Conservation (phyloP, 2,888 invertebrate genomes). For the Acleris literana region DNA sequence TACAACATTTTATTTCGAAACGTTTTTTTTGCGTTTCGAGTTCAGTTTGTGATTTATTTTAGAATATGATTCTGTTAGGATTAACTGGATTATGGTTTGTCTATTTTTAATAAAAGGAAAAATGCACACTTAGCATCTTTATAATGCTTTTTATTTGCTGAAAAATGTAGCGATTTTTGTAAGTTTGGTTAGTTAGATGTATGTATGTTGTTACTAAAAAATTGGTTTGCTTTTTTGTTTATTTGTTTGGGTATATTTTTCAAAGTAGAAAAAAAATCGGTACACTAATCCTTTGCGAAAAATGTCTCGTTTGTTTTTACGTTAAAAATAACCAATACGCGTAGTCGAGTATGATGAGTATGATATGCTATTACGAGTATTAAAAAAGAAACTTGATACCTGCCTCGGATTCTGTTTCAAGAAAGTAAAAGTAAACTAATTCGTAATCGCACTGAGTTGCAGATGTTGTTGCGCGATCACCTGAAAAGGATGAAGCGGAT, state of each 20-base stretch:
- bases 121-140: neutral
- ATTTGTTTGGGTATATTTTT: no score
- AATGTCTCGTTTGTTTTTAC: no score
- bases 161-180: no score
- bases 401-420: neutral
- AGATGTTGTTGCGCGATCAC: conserved; percentile 48
- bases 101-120: neutral
- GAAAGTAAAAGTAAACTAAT: conserved; percentile 19
- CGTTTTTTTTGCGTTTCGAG: neutral
- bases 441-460: conserved; percentile 29
- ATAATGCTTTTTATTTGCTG: no score
- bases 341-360: no score
- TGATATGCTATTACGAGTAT: no score
- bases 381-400: neutral
- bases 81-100: conserved; percentile 9
- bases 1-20: neutral
- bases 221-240: no score
- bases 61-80: conserved; percentile 9
- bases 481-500: conserved; percentile 49
- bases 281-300: no score
- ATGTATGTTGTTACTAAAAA: no score
- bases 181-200: no score
- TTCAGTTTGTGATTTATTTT: conserved; percentile 10
- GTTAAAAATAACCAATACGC: no score
- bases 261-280: no score